Base-by-base conservation (phyloP, 1,140 invertebrate genomes). In the Micrasema longulum region DNA sequence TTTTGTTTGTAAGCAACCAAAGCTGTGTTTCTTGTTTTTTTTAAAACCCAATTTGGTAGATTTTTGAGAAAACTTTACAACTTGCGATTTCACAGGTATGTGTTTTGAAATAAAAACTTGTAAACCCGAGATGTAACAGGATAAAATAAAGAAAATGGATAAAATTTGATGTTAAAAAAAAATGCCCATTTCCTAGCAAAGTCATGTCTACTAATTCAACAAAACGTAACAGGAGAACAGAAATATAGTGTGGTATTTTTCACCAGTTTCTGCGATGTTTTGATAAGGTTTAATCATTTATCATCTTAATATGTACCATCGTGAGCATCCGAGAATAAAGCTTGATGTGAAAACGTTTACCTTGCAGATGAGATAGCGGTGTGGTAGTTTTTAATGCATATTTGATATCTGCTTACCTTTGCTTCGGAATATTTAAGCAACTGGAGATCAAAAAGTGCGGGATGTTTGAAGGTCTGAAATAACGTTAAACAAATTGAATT, bases 321-420 rank as follows among this genome's bases (percentile, higher is more conserved):
- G 26, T 31, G 26, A 36, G 38, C n/a, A 18, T 26, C 31, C n/a
- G 64, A 5, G 67, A 11, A 16, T 7, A 22, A 47, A 23, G 64
- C 18, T 23, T 31, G 67, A 69, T 60, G 67, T 55, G 53, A 23
- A 47, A 60, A 60, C 60, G 53, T 69, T 69, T 69, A 41, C 26
- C 52, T 47, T 36, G 43, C 38, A 60, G 53, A 69, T 69, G 53
- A 57, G 55, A 69, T 60, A 57, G 55, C 53, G 38, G 52, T 69
- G 67, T 38, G 55, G 68, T 70, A 53, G 55, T 70, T 70, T 70
- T 70, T 70, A 70, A 70, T 70, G 68, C 68, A 70, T 70, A 70
- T 57, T 70, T 70, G 68, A 70, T 70, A 64, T 38, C 68, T 69
- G 67, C 67, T 47, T 69, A 69, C 67, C 67, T 69, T 31, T 64